phyloP scores from a whole-genome alignment of 2,113 vertebrate genomes.

The Probosciger aterrimus region DNA sequence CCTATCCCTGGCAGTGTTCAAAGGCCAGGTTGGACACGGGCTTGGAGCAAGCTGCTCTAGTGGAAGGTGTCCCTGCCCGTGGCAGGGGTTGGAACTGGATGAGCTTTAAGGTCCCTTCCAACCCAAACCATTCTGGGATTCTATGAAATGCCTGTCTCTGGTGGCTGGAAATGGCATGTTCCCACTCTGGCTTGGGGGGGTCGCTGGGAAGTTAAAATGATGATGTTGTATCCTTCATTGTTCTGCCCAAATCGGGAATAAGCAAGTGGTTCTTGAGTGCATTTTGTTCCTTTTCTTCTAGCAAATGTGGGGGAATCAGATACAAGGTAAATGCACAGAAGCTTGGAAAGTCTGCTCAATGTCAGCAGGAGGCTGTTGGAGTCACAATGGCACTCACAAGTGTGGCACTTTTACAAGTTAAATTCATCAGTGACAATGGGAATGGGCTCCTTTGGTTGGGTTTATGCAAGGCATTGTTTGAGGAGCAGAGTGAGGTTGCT shows the following conservation, averaged over 20 bases:
- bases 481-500: not conserved
- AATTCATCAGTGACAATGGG: not conserved
- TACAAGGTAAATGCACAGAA: not conserved
- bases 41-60: not conserved
- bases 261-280: not conserved
- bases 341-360: not conserved
- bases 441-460: not conserved
- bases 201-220: not conserved
- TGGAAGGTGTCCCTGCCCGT: not conserved
- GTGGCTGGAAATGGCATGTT: not conserved
- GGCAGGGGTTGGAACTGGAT: not conserved
- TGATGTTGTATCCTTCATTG: not conserved
- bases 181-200: not conserved
- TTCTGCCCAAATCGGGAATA: not conserved
- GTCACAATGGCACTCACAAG: not conserved
- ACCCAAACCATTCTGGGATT: not conserved
- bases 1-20: too few relatives aligned
- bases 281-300: not conserved
- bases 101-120: not conserved
- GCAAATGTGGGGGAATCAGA: not conserved
- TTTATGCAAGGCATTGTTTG: not conserved
- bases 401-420: not conserved
- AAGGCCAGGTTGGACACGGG: too few relatives aligned
- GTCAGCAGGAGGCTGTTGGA: not conserved
- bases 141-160: not conserved